phyloP scores from a whole-genome alignment of 2,888 invertebrate genomes.

The Tipula lateralis region DNA sequence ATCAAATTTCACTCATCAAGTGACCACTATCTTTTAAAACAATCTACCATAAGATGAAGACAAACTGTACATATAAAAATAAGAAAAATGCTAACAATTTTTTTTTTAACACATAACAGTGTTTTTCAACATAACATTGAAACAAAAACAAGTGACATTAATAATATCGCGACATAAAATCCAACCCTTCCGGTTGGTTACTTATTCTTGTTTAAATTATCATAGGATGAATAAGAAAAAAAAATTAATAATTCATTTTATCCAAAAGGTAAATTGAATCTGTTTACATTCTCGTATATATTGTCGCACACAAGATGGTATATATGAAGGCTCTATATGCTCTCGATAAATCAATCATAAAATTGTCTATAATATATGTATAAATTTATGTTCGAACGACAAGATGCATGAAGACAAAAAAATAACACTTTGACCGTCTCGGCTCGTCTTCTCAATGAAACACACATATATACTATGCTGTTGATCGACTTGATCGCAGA shows the following conservation, averaged over 20 bases:
- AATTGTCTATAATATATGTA: background rate
- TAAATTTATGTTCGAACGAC: background rate
- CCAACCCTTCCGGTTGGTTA: constrained; percentile 19
- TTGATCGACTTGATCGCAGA: constrained; percentile 24
- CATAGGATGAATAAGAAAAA: background rate
- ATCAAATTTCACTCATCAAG: constrained; percentile 24
- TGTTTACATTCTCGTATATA: background rate
- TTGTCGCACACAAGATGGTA: background rate
- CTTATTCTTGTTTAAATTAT: background rate
- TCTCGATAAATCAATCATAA: constrained; percentile 24
- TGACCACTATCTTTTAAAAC: background rate
- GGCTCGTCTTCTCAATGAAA: too few relatives aligned
- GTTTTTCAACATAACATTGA: background rate
- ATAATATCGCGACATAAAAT: constrained; percentile 19
- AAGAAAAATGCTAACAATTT: background rate
- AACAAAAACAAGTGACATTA: constrained; percentile 9
- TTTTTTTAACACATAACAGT: background rate
- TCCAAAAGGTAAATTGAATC: background rate
- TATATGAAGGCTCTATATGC: background rate
- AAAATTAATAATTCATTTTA: background rate
- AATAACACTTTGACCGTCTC: background rate
- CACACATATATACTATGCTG: background rate
- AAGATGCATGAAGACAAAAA: background rate
- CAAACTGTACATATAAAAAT: background rate
- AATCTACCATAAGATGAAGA: background rate